phyloP scores from a whole-genome alignment of 2,113 vertebrate species.

The Castor canadensis region DNA sequence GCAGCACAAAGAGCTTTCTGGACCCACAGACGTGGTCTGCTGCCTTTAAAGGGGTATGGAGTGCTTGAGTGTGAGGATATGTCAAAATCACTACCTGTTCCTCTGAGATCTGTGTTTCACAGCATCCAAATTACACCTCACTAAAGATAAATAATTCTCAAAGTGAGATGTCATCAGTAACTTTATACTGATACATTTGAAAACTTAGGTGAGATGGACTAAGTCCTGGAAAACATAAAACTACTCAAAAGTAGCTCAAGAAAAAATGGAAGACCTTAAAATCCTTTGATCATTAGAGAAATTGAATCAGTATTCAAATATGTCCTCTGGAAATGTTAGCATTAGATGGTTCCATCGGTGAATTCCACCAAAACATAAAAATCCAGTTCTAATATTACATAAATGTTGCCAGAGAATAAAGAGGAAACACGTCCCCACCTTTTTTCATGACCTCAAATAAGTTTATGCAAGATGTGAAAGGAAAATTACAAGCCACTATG shows the following conservation, averaged over 20 bases:
- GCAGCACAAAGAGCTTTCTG: background rate
- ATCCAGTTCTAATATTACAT: background rate
- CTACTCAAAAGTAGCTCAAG: background rate
- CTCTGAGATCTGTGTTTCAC: background rate
- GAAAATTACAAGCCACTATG: background rate
- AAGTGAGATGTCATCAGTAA: background rate
- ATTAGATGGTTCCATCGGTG: background rate
- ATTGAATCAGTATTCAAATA: background rate
- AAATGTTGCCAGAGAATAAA: background rate
- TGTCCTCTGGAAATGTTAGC: background rate
- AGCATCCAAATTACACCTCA: background rate
- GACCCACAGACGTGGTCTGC: background rate
- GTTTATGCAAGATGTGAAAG: background rate
- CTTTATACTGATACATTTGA: background rate
- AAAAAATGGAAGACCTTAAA: background rate
- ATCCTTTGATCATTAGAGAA: background rate
- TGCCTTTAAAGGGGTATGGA: background rate
- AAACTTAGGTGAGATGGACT: constrained; percentile 17
- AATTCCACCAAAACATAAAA: background rate
- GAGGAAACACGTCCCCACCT: background rate
- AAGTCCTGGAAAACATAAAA: background rate
- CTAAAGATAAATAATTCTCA: background rate
- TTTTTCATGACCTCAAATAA: background rate
- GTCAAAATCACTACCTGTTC: background rate
- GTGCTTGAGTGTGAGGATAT: background rate